phyloP scores from a whole-genome alignment of 2,113 vertebrate genomes.

The Aleadryas rufinucha region DNA sequence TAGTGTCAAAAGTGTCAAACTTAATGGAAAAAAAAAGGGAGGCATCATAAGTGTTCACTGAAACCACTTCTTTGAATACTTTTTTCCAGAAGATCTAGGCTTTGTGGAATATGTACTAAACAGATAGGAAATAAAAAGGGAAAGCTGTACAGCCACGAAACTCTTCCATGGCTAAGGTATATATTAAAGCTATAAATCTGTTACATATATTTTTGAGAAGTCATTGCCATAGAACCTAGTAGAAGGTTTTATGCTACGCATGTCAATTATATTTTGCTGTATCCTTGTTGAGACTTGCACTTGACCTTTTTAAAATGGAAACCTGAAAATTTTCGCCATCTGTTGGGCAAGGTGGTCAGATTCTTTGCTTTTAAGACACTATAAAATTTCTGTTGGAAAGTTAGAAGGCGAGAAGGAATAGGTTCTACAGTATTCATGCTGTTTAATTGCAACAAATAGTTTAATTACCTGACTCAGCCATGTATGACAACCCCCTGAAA shows the following conservation, averaged over 20 bases:
- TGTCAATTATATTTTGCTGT: not conserved
- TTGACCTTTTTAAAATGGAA: not conserved
- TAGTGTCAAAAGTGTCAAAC: conserved; percentile 3
- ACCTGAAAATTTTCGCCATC: not conserved
- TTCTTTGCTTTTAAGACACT: not conserved
- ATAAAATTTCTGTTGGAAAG: not conserved
- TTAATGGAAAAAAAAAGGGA: not conserved
- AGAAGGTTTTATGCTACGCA: not conserved
- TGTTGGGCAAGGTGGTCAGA: not conserved
- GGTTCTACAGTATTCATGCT: not conserved
- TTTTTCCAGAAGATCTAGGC: not conserved
- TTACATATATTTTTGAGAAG: not conserved
- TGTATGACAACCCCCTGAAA: not conserved
- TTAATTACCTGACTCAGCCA: conserved; percentile 23
- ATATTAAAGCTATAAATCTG: not conserved
- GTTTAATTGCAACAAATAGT: conserved; percentile 38
- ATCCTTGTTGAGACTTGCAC: not conserved
- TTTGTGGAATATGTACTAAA: not conserved
- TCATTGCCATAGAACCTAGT: not conserved
- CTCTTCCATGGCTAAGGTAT: not conserved
- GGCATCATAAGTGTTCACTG: not conserved
- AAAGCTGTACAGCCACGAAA: not conserved
- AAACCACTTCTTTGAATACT: not conserved
- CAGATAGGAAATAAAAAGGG: not conserved
- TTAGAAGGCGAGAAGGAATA: not conserved